Evolutionary conservation across 30 jellyfish, hydroid and myxozoan species (phyloP).

Genomic region (Turritopsis dohrnii): DNA sequence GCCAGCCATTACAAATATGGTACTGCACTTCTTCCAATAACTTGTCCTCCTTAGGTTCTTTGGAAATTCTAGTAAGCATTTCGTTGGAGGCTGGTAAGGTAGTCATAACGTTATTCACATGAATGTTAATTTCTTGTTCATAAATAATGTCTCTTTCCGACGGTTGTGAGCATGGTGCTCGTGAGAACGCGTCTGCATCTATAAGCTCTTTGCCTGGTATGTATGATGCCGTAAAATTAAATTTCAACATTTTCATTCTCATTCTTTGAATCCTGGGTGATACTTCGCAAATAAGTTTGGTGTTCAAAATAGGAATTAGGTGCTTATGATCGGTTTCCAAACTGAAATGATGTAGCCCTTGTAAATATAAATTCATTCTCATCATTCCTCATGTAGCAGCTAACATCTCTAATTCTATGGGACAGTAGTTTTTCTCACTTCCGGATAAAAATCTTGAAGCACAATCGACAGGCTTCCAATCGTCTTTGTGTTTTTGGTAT

Average conservation of each 20-base stretch:
- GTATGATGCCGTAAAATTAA: background rate
- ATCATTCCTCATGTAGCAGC: constrained; percentile 1
- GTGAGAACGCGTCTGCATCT: constrained; percentile 5
- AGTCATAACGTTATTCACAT: background rate
- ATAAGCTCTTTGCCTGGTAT: background rate
- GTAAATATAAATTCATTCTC: background rate
- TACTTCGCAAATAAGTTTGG: background rate
- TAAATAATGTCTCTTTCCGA: background rate
- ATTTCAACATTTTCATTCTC: too few species aligned
- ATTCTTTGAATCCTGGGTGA: too few species aligned
- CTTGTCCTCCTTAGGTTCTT: too few species aligned
- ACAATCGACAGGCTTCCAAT: constrained; percentile 5
- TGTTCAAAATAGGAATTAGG: background rate
- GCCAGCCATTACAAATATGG: background rate
- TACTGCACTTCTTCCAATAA: background rate
- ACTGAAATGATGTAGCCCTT: background rate
- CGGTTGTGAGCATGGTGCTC: constrained; percentile 3
- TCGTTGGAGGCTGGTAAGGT: too few species aligned
- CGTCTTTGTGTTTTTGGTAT: background rate
- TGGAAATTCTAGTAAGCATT: too few species aligned
- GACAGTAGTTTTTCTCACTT: background rate
- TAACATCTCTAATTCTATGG: background rate
- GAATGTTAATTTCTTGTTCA: background rate
- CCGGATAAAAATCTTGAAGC: background rate
- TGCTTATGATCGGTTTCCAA: constrained; percentile 4